Evolutionary conservation across 2,113 vertebrate genomes (phyloP), one percentile per base, ranked within the genome.

Genomic region (Alethe diademata): DNA sequence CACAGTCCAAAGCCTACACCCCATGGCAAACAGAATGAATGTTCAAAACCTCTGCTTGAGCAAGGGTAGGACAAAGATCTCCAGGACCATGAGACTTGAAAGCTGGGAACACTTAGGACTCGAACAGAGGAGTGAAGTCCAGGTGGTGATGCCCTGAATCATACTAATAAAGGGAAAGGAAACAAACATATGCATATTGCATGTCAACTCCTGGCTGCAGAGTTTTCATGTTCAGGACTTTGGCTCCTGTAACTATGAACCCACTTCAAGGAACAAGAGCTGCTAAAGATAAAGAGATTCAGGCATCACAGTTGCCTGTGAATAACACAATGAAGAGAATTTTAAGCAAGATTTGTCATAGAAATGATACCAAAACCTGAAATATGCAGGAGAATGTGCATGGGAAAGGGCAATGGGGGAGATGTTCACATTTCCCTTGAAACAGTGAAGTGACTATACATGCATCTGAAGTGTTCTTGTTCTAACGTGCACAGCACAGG

Each of bases 91-190:
- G 7, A 23, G 14, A 53, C 7, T 11, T 58, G 25, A 29, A 72
- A 67, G 0, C 11, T 28, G 25, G 6, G 2, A 26, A 42, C 5
- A 40, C 1, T 45, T 50, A 45, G 5, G 5, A 3, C 4, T 58
- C 8, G 5, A 56, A 40, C 11, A 70, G 47, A 88, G 28, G 25
- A 16, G 3, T 1, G 53, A 64, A 56, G 14, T 12, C 13, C 20
- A 65, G 5, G 12, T 65, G 13, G 3, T 38, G 36, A 45, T 40
- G 24, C 31, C 14, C 23, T 73, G 18, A 48, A 6, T 35, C 14
- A 36, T 26, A 17, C 2, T 36, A 8, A 19, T 47, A 51, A 73
- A 78, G 17, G 15, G 15, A 65, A 88, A 76, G 25, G 11, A 86
- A 71, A 31, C 6, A 78, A 60, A 56, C 20, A 36, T 8, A 60